A percentile compares a stretch with the other conserved stretches of the same genome.
These are phyloP conservation scores for Emmelina monodactyla DNA, from an alignment of 2,888 invertebrate genomes.

Conservation along the genomic window DNA sequence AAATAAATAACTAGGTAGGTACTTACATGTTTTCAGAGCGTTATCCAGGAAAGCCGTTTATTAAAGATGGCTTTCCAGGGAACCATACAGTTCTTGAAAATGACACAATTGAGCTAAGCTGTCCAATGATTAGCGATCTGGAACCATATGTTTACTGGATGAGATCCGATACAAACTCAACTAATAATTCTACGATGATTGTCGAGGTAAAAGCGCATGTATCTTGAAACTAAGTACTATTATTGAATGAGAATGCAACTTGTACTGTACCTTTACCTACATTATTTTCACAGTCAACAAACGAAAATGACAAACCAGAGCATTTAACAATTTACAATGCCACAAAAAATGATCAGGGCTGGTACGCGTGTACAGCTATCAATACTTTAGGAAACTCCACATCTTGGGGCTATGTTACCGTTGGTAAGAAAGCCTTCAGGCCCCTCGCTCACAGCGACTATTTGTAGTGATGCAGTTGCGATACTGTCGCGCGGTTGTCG, in stretches of 20 bases:
- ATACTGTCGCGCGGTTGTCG: no score
- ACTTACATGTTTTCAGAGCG: background rate
- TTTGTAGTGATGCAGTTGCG: no score
- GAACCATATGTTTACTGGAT: background rate
- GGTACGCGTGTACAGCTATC: conserved; percentile 94
- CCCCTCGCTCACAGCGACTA: no score
- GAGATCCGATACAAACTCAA: background rate
- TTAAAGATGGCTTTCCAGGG: background rate
- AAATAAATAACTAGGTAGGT: background rate
- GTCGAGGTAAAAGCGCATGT: conserved; percentile 45
- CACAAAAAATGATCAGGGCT: conserved; percentile 88
- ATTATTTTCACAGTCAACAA: no score
- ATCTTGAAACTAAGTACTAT: no score
- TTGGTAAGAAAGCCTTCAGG: no score
- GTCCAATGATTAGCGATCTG: background rate
- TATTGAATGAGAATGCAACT: no score
- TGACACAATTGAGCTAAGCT: background rate
- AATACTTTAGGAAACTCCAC: conserved; percentile 84
- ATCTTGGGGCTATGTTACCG: conserved; percentile 83
- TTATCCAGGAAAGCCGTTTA: background rate
- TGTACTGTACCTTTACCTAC: no score
- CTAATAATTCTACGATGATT: conserved; percentile 21
- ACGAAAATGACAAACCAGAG: conserved; percentile 73
- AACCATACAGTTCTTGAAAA: background rate
- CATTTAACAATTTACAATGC: conserved; percentile 83